Base-by-base conservation (phyloP, 2,797 vertebrate species). In the Enteromius treurensis region DNA sequence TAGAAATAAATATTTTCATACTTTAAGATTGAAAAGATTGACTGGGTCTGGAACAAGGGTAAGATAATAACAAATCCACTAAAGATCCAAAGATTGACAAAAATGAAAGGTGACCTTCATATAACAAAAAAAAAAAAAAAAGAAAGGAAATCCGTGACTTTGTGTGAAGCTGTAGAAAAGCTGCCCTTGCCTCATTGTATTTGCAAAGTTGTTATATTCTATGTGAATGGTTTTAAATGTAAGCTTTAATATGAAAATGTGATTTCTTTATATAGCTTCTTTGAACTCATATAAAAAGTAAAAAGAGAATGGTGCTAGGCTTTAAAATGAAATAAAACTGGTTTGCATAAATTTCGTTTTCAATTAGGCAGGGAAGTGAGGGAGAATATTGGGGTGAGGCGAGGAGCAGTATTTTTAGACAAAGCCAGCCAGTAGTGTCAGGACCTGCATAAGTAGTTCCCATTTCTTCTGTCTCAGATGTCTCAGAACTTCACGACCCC, bases 401-500 rank as follows among this genome's bases (percentile, higher is more conserved):
- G 40, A 42, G 53, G 74, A 80, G 47, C 77, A 45, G 77, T 83
- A 82, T 87, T 89, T 87, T 87, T 77, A 87, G 88, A 23, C 74
- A 91, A 90, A 91, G 74, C 86, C 82, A 81, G 55, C 88, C 87
- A 75, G 77, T 89, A 88, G 91, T 91, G 91, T 91, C 91, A 91
- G 77, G 90, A 92, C 89, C 91, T 84, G 84, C 85, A 84, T 86
- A 85, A 88, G 82, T 79, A 85, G 77, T 79, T 87, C 77, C 76
- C 82, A 64, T 87, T 85, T 85, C 81, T 73, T 77, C 75, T 65
- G 78, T 78, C 79, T 86, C 80, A 73, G 70, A 88, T 84, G 82
- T 84, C 86, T 86, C 84, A 86, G 78, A 80, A 89, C 87, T 91
- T 87, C 80, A 88, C 91, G 91, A 94, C 92, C 93, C 90, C 85